These are phyloP conservation scores for Plebejus anna DNA, from an alignment of 2,888 invertebrate species.

Conservation along the genomic window DNA sequence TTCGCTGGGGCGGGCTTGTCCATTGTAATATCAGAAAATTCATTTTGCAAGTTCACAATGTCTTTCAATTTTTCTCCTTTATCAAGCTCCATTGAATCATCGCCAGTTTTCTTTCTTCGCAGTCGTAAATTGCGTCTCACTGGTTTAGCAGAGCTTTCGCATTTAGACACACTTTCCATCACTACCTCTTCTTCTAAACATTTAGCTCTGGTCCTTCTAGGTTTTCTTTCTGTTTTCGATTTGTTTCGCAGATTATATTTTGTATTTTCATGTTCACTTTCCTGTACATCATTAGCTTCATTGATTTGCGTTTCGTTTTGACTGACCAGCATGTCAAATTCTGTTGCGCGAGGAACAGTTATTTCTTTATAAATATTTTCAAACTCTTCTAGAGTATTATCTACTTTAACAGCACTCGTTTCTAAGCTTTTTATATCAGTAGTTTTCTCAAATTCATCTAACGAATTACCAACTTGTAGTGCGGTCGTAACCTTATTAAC, in stretches of 20 bases:
- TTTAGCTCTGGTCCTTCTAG: conserved; percentile 35
- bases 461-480: conserved; percentile 32
- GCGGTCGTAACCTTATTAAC: conserved; percentile 28
- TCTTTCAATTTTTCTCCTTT: conserved; percentile 54
- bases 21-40: conserved; percentile 65
- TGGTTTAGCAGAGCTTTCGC: conserved; percentile 44
- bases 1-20: conserved; percentile 54
- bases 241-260: conserved; percentile 60
- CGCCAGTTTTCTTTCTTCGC: conserved; percentile 48
- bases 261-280: conserved; percentile 37
- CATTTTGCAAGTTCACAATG: conserved; percentile 61
- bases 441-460: conserved; percentile 18
- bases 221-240: conserved; percentile 35
- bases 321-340: conserved; percentile 59
- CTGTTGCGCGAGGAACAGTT: conserved; percentile 56
- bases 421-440: conserved; percentile 29
- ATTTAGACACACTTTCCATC: conserved; percentile 47
- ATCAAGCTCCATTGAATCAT: conserved; percentile 43
- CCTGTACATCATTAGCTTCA: conserved; percentile 31
- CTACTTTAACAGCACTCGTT: conserved; percentile 37
- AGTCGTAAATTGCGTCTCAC: conserved; percentile 54
- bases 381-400: conserved; percentile 62
- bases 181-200: conserved; percentile 42
- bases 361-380: conserved; percentile 66
- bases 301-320: conserved; percentile 41